A percentile compares a stretch with the other conserved stretches of the same genome.
Conservation (phyloP, 2,113 vertebrate genomes). For the Ciconia maguari region DNA sequence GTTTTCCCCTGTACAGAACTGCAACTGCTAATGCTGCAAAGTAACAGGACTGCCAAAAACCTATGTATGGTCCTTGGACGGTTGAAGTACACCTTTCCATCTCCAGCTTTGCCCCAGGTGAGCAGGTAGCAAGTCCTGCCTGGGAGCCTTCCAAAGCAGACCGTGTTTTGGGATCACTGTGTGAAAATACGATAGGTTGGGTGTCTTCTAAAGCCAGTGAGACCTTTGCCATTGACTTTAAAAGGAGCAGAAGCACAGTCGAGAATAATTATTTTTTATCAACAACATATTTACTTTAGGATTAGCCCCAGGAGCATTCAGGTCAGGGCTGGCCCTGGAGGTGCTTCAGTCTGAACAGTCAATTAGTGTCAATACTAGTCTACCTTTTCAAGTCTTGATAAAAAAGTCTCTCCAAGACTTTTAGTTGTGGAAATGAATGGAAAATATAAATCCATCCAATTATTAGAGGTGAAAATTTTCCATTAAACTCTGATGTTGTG, state of each 20-base stretch:
- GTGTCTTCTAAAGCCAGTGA: not conserved
- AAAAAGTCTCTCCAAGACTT: not conserved
- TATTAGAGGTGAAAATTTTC: slow-evolving; percentile 27
- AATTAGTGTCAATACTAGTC: not conserved
- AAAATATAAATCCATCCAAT: not conserved
- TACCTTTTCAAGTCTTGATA: not conserved
- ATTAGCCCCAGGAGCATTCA: not conserved
- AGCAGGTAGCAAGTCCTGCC: not conserved
- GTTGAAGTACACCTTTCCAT: not conserved
- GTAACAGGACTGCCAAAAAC: not conserved
- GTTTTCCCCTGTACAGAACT: not conserved
- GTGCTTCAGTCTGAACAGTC: not conserved
- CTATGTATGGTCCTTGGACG: not conserved
- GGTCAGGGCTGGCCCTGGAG: not conserved
- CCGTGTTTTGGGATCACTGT: not conserved
- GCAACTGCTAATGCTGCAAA: not conserved
- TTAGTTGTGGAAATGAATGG: not conserved
- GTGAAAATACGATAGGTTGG: not conserved
- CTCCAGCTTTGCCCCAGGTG: not conserved
- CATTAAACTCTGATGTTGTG: not conserved
- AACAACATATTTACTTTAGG: not conserved
- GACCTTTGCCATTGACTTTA: not conserved
- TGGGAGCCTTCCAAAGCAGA: not conserved
- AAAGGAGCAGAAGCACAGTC: not conserved
- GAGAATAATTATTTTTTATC: not conserved